Evolutionary conservation across 2,888 invertebrate species (phyloP).

Genomic region (Ectemnius cavifrons): DNA sequence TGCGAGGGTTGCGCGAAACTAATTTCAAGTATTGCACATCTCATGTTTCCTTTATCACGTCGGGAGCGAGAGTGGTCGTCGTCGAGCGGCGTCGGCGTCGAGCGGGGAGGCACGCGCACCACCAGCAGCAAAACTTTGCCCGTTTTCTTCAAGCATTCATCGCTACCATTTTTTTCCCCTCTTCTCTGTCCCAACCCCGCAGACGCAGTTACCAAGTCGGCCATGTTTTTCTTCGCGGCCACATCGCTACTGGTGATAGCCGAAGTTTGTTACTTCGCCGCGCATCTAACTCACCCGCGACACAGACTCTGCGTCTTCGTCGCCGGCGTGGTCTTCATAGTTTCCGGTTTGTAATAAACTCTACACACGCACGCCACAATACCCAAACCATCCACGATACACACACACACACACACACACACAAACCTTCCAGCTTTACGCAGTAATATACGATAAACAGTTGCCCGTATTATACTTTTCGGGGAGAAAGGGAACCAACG

Average conservation of each 20-base stretch:
- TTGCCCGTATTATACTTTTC: no score
- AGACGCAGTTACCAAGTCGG: slow-evolving; percentile 94
- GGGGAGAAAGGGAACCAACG: no score
- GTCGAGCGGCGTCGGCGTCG: no score
- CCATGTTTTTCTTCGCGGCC: slow-evolving; percentile 89
- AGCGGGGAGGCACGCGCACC: neutral
- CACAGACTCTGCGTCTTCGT: slow-evolving; percentile 90
- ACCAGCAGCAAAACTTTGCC: slow-evolving; percentile 32
- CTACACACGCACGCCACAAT: slow-evolving; percentile 15
- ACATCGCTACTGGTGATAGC: slow-evolving; percentile 88
- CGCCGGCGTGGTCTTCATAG: slow-evolving; percentile 91
- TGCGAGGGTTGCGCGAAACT: no score
- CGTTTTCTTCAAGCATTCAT: slow-evolving; percentile 33
- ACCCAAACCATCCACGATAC: no score
- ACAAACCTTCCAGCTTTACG: no score
- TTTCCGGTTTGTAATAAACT: slow-evolving; percentile 85
- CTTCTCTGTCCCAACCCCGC: slow-evolving; percentile 63
- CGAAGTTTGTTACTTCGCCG: slow-evolving; percentile 89
- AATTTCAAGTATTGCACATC: no score
- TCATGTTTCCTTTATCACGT: no score
- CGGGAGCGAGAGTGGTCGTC: no score
- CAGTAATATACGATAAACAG: no score
- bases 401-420: no score
- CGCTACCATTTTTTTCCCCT: slow-evolving; percentile 59
- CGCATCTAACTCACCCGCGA: slow-evolving; percentile 86